Evolutionary conservation across 2,113 vertebrate genomes (phyloP).

Genomic region (Phycodurus eques): DNA sequence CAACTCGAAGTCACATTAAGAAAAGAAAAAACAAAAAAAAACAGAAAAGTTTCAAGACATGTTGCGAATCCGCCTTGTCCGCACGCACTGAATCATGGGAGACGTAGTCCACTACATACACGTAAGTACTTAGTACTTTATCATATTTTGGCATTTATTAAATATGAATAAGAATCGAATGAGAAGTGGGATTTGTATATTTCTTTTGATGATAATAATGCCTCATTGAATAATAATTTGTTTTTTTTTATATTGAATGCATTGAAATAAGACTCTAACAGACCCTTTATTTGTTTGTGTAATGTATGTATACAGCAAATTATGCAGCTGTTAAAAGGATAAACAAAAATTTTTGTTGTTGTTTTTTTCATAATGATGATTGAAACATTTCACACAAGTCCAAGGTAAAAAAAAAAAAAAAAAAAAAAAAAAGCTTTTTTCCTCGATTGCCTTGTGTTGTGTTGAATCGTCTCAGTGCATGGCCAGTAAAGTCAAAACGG

Average conservation of each 20-base stretch:
- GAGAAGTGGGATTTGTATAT: neutral
- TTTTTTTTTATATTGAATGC: too few relatives aligned
- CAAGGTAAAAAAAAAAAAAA: too few relatives aligned
- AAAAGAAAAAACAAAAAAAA: conserved; percentile 11
- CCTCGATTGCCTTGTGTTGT: too few relatives aligned
- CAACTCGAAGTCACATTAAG: neutral
- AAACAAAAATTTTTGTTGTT: neutral
- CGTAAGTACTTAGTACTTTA: neutral
- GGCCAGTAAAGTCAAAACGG: neutral
- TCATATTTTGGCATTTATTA: too few relatives aligned
- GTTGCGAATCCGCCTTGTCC: conserved; percentile 21
- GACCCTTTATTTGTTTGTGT: neutral
- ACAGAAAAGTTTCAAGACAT: conserved; percentile 16
- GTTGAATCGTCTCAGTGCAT: too few relatives aligned
- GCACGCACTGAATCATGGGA: conserved; percentile 38
- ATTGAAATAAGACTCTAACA: too few relatives aligned
- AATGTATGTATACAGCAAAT: conserved; percentile 28
- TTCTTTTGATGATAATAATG: too few relatives aligned
- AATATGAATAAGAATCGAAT: neutral
- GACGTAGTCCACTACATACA: conserved; percentile 44
- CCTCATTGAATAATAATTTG: too few relatives aligned
- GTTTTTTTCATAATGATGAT: neutral
- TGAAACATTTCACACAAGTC: neutral
- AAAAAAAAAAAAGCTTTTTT: too few relatives aligned
- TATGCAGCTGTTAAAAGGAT: neutral